Conservation (phyloP, 2,113 vertebrate species). For the Castor canadensis region DNA sequence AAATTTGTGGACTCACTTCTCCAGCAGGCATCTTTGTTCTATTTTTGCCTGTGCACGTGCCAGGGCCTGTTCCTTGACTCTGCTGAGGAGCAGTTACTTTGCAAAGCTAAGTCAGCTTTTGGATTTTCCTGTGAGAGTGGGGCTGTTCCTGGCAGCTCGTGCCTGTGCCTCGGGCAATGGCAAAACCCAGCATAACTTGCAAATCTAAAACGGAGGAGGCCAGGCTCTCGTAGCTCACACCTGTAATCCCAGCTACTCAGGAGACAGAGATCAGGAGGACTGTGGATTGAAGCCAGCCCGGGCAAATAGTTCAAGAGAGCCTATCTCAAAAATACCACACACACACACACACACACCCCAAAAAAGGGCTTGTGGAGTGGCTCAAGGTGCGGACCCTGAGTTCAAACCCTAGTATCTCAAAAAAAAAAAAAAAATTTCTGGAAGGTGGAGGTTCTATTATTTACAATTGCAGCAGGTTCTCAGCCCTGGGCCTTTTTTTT, state of each 20-base stretch:
- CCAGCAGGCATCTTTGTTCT: not conserved
- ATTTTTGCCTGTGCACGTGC: not conserved
- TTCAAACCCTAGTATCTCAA: no score
- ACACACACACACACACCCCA: no score
- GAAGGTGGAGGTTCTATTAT: not conserved
- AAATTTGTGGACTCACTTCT: not conserved
- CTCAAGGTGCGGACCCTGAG: no score
- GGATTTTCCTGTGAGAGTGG: not conserved
- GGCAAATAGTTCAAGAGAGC: no score
- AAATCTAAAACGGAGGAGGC: not conserved
- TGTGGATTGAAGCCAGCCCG: no score
- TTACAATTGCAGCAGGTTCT: not conserved
- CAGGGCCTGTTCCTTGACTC: not conserved
- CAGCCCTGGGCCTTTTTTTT: not conserved
- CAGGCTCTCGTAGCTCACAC: not conserved
- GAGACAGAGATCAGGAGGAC: no score
- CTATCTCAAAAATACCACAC: no score
- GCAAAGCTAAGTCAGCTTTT: conserved; percentile 60
- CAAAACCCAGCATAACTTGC: not conserved
- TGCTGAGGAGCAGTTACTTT: conserved; percentile 27
- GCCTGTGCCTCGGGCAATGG: not conserved
- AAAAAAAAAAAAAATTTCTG: no score
- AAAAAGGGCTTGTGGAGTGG: no score
- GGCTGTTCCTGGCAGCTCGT: not conserved
- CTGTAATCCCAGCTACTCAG: no score